Percentiles rank a stretch among this genome's conserved stretches.
Conservation (phyloP, 2,888 invertebrate genomes). For the Cryptocephalus moraei region DNA sequence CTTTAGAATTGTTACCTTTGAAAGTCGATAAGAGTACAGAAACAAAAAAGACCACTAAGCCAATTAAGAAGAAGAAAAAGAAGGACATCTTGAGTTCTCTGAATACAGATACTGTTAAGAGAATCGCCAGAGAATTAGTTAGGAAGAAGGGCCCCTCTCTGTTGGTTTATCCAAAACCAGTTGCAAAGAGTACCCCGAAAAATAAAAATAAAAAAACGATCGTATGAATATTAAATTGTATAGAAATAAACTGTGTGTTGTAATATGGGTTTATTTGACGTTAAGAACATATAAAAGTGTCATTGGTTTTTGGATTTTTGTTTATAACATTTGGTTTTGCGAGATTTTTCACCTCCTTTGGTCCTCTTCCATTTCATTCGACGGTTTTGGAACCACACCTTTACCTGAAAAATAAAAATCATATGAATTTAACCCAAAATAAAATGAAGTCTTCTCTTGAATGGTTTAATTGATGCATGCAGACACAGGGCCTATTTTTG, state of each 20-base stretch:
- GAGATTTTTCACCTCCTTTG: conserved; percentile 42
- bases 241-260: background rate
- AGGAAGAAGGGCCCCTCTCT: conserved; percentile 15
- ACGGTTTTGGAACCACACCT: conserved; percentile 85
- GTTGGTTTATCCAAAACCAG: conserved; percentile 6
- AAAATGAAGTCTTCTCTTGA: no score
- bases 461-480: no score
- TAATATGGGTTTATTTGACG: no score
- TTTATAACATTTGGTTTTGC: conserved; percentile 4
- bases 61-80: conserved; percentile 7
- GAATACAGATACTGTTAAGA: conserved; percentile 13
- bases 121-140: conserved; percentile 18
- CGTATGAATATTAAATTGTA: conserved; percentile 1
- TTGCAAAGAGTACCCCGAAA: conserved; percentile 3
- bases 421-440: no score
- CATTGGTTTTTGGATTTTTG: conserved; percentile 3
- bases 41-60: conserved; percentile 3
- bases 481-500: no score
- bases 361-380: conserved; percentile 86
- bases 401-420: conserved; percentile 51
- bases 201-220: background rate
- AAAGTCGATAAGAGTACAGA: conserved; percentile 5
- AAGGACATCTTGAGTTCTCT: conserved; percentile 5
- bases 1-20: background rate
- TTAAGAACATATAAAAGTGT: background rate